phyloP scores from a whole-genome alignment of 2,797 vertebrate species.

The Hippopotamyrus pictus region DNA sequence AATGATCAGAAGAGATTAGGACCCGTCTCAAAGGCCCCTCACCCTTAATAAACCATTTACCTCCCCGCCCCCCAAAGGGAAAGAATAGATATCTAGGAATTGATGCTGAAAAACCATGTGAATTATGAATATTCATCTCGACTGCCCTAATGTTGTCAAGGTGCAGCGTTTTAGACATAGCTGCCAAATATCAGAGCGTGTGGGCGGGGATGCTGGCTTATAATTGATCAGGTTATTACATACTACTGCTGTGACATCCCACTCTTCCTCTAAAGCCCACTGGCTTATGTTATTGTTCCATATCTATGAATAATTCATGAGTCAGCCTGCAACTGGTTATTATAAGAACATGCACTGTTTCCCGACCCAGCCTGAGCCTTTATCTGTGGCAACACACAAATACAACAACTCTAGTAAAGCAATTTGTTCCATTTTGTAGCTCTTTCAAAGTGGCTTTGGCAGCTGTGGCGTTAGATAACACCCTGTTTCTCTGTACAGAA shows the following conservation, averaged over 20 bases:
- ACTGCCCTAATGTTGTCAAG: neutral
- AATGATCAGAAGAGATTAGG: neutral
- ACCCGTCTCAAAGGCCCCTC: neutral
- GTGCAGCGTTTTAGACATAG: neutral
- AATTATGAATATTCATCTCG: neutral
- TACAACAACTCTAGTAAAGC: constrained; percentile 17
- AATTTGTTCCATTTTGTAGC: constrained; percentile 19
- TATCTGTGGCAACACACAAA: constrained; percentile 18
- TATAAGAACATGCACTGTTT: constrained; percentile 28
- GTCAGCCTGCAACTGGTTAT: constrained; percentile 19
- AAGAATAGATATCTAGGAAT: neutral
- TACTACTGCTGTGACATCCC: neutral
- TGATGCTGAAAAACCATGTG: neutral
- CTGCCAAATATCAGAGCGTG: neutral
- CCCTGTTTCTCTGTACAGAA: neutral
- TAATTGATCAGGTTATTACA: neutral
- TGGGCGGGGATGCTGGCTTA: neutral
- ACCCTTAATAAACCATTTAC: neutral
- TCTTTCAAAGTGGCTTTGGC: neutral
- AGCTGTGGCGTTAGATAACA: neutral
- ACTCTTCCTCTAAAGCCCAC: neutral
- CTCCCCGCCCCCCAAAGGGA: neutral
- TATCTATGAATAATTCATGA: constrained; percentile 12
- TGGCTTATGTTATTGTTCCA: neutral
- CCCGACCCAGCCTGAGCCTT: constrained; percentile 14